These are phyloP conservation scores for Spondyliosoma cantharus DNA, from an alignment of 2,797 vertebrate genomes.

Conservation along the genomic window DNA sequence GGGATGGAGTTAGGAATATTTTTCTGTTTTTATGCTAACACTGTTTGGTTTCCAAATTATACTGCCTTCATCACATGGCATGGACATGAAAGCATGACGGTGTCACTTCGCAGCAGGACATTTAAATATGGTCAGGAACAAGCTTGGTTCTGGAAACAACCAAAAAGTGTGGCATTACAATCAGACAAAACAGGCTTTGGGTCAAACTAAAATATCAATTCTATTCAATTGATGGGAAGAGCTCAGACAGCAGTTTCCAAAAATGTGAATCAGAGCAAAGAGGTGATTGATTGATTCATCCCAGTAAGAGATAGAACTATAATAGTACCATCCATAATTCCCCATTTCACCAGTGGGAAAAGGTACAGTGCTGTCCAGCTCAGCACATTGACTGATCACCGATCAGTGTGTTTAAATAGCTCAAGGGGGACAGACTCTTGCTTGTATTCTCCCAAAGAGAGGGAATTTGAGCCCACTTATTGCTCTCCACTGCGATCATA, in stretches of 20 bases:
- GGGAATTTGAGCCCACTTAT: constrained; percentile 53
- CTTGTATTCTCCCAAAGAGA: constrained; percentile 31
- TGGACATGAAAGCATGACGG: background rate
- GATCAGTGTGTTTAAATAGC: constrained; percentile 61
- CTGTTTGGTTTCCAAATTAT: constrained; percentile 15
- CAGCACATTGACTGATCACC: constrained; percentile 54
- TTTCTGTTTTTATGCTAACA: background rate
- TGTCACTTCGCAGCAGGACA: constrained; percentile 20
- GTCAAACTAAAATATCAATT: constrained; percentile 19
- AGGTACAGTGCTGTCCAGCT: constrained; percentile 27
- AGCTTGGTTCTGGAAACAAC: constrained; percentile 21
- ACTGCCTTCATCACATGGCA: background rate
- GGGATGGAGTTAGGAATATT: background rate
- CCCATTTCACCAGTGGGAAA: constrained; percentile 32
- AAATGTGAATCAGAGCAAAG: constrained; percentile 44
- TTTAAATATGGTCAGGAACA: constrained; percentile 2
- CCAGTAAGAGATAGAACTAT: constrained; percentile 28
- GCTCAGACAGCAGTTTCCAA: constrained; percentile 34
- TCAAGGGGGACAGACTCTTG: constrained; percentile 35
- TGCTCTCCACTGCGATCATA: constrained; percentile 52
- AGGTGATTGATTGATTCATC: constrained; percentile 43
- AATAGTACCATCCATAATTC: constrained; percentile 57
- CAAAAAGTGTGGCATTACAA: constrained; percentile 3
- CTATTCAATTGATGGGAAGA: constrained; percentile 13
- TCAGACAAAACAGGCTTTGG: constrained; percentile 12